phyloP scores from a whole-genome alignment of 2,797 vertebrate genomes.

The Phaenicophaeus curvirostris region DNA sequence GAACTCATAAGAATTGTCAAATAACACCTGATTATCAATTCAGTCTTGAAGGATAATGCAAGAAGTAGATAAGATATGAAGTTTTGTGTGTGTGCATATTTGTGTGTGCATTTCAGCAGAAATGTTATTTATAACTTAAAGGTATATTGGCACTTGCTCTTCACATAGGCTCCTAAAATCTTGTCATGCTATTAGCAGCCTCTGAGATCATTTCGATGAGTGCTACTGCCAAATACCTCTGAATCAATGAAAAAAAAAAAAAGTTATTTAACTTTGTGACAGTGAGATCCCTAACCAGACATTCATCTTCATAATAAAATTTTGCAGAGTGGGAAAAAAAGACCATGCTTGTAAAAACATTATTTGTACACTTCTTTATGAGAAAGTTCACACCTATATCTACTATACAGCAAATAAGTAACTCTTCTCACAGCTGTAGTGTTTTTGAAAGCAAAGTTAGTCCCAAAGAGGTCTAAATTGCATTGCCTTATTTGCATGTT shows the following conservation, averaged over 20 bases:
- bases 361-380: neutral
- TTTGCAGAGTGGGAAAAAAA: fast-evolving
- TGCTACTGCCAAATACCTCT: neutral
- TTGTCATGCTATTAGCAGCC: neutral
- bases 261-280: neutral
- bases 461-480: neutral
- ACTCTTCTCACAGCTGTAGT: neutral
- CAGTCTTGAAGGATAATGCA: neutral
- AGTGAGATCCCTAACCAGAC: neutral
- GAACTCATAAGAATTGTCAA: neutral
- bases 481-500: neutral
- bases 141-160: neutral
- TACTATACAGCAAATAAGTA: neutral
- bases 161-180: neutral
- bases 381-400: neutral
- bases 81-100: neutral
- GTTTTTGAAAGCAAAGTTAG: neutral
- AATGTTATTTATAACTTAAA: neutral
- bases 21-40: neutral
- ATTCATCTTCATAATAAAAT: neutral
- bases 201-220: neutral
- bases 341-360: neutral
- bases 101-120: neutral
- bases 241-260: neutral
- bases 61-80: fast-evolving